phyloP scores from a whole-genome alignment of 2,888 invertebrate species.

The Brachylomia viminalis region DNA sequence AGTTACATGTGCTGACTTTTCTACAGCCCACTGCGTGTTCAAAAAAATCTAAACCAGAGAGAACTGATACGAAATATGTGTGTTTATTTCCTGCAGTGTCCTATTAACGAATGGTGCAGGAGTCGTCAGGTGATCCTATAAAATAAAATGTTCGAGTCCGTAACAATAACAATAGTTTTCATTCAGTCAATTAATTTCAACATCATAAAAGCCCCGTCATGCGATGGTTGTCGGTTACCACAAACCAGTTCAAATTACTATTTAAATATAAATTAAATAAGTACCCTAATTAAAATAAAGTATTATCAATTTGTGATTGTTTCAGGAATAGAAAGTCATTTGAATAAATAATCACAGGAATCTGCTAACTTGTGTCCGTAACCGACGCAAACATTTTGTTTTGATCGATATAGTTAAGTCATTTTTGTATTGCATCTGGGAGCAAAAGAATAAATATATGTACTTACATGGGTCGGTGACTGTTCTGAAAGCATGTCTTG shows the following conservation, averaged over 20 bases:
- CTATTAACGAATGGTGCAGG: neutral
- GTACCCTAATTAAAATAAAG: neutral
- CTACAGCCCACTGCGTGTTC: neutral
- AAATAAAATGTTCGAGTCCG: neutral
- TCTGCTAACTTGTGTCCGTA: neutral
- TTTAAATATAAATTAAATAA: constrained; percentile 8
- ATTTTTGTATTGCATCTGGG: neutral
- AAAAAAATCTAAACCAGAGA: no score
- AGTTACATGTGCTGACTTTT: neutral
- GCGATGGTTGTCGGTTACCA: constrained; percentile 1
- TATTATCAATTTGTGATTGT: neutral
- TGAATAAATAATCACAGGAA: neutral
- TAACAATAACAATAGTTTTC: neutral
- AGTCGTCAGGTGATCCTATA: neutral
- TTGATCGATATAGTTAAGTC: neutral
- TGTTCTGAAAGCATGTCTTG: constrained; percentile 35
- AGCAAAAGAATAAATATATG: neutral
- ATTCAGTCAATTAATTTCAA: constrained; percentile 18
- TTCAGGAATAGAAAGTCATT: neutral
- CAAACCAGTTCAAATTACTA: neutral
- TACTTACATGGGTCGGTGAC: constrained; percentile 52
- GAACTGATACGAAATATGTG: neutral
- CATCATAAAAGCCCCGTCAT: constrained; percentile 9
- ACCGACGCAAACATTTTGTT: neutral
- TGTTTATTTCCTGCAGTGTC: neutral